A percentile compares a stretch with the other conserved stretches of the same genome.
phyloP scores from a whole-genome alignment of 2,113 vertebrate species.

The Corythoichthys intestinalis region DNA sequence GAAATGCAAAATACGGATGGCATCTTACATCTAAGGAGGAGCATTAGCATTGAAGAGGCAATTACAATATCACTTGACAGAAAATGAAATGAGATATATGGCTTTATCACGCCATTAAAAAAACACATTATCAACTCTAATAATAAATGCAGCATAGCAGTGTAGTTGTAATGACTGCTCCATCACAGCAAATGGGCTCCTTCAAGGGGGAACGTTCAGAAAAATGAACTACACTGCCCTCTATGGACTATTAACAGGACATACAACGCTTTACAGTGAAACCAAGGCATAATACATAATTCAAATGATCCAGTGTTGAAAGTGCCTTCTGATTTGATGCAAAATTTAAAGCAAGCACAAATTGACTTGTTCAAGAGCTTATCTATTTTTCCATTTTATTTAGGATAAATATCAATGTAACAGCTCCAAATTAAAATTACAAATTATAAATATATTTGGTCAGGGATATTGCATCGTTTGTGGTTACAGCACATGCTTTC shows the following conservation, averaged over 20 bases:
- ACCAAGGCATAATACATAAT: too few species aligned
- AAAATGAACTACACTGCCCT: slow-evolving; percentile 34
- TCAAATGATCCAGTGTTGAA: too few species aligned
- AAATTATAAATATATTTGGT: neutral
- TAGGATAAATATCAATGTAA: neutral
- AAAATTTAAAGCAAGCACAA: neutral
- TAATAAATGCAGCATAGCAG: neutral
- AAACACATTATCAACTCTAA: slow-evolving; percentile 4
- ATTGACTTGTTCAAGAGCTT: neutral
- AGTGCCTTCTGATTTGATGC: too few species aligned
- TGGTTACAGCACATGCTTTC: too few species aligned
- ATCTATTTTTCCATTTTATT: neutral
- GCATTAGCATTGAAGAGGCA: neutral
- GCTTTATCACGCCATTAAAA: neutral
- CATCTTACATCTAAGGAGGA: slow-evolving; percentile 19
- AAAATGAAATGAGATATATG: neutral
- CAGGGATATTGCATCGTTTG: neutral
- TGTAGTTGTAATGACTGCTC: neutral
- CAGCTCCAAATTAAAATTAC: neutral
- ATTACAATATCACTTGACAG: neutral
- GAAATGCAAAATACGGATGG: slow-evolving; percentile 26
- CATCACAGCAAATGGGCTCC: neutral
- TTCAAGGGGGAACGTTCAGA: neutral
- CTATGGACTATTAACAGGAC: slow-evolving; percentile 28
- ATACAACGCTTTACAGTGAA: neutral